Evolutionary conservation across 1,140 invertebrate species (phyloP).

Genomic region (Scaptodrosophila lebanonensis): DNA sequence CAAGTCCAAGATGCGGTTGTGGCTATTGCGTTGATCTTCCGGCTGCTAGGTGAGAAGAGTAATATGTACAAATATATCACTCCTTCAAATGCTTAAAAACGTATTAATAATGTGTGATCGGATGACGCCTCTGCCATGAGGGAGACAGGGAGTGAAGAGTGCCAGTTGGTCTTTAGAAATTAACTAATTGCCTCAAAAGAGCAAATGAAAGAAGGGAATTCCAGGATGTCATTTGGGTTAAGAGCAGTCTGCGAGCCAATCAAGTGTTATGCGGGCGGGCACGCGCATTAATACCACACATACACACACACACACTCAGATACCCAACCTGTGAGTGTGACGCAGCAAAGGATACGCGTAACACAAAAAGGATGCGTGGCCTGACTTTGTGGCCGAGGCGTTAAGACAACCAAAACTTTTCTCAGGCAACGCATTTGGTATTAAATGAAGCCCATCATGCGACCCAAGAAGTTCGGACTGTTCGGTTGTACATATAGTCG

Average conservation of each 20-base stretch:
- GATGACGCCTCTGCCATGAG: constrained; percentile 30
- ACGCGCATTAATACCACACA: constrained; percentile 25
- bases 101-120: constrained; percentile 67
- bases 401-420: neutral
- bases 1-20: constrained; percentile 11
- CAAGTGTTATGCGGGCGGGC: constrained; percentile 32
- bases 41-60: constrained; percentile 59
- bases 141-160: too few species aligned
- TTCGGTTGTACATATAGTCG: too few species aligned
- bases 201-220: neutral
- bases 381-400: neutral
- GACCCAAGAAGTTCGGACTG: too few species aligned
- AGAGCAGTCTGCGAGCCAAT: constrained; percentile 30
- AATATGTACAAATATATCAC: constrained; percentile 76
- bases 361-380: constrained; percentile 34
- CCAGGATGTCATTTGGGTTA: neutral
- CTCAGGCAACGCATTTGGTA: neutral
- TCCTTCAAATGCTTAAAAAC: constrained; percentile 63
- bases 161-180: constrained; percentile 46
- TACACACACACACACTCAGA: neutral
- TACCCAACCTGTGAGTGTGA: constrained; percentile 15
- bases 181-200: constrained; percentile 19
- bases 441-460: constrained; percentile 3
- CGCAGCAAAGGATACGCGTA: constrained; percentile 30
- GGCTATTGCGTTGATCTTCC: neutral